These are phyloP conservation scores for Listronotus oregonensis DNA, from an alignment of 1,140 invertebrate species.

Conservation along the genomic window DNA sequence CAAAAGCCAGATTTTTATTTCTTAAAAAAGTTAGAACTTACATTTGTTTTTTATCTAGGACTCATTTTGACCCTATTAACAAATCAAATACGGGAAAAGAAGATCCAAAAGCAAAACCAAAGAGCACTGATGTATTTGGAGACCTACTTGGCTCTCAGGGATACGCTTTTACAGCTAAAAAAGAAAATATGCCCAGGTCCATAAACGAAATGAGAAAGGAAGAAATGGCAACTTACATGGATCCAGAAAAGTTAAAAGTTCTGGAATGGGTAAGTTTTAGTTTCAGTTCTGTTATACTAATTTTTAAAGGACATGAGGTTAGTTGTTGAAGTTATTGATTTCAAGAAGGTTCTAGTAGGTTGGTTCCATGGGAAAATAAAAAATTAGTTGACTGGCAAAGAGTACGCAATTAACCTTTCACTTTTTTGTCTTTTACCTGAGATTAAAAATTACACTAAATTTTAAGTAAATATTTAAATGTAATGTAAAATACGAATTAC, in stretches of 20 bases:
- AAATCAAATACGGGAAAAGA: slow-evolving; percentile 46
- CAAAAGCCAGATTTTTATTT: too few relatives aligned
- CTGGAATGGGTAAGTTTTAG: slow-evolving; percentile 66
- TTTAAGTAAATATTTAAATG: too few relatives aligned
- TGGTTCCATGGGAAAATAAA: too few relatives aligned
- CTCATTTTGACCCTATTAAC: slow-evolving; percentile 68
- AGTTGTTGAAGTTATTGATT: too few relatives aligned
- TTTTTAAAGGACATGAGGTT: too few relatives aligned
- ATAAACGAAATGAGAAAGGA: slow-evolving; percentile 93
- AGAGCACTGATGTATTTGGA: slow-evolving; percentile 79
- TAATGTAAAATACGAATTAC: too few relatives aligned
- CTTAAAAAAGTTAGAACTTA: too few relatives aligned
- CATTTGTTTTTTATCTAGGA: slow-evolving; percentile 46
- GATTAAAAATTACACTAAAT: too few relatives aligned
- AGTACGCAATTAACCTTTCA: too few relatives aligned
- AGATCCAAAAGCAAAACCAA: slow-evolving; percentile 56
- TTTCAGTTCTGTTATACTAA: not conserved
- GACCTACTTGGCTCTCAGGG: slow-evolving; percentile 88
- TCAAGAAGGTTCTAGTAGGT: too few relatives aligned
- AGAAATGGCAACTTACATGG: slow-evolving; percentile 84
- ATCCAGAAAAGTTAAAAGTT: slow-evolving; percentile 89
- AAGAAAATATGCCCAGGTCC: slow-evolving; percentile 79
- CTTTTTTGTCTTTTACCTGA: too few relatives aligned
- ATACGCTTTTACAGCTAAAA: slow-evolving; percentile 79
- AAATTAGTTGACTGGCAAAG: too few relatives aligned